Evolutionary conservation across 2,888 invertebrate genomes (phyloP), one percentile per base, ranked within the genome.

Genomic region (Cephus pulcher): DNA sequence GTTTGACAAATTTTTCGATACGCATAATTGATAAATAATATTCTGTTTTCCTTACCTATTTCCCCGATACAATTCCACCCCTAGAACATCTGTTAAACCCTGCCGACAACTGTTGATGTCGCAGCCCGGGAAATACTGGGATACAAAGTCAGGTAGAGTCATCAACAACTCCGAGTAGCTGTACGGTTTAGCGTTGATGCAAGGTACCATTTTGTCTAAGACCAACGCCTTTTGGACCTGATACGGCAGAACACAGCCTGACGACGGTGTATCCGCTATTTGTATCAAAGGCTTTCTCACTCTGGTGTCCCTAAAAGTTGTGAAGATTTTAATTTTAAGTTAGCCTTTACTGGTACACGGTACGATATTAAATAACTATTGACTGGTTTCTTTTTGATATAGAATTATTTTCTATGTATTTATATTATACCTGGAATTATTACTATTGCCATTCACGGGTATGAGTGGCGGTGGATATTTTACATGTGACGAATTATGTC

Each of bases 101-200:
- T 96, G 95, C 88, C 96, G 95, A 92, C 96, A 96, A 80, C 94
- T 95, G 86, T 95, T 94, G 81, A 96, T 93, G 82, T 95, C 94
- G 78, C 96, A 95, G 81, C 94, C 93, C 84, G 96, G 96, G 92
- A 97, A 97, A 93, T 96, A 96, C 91, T 95, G 94, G 89, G 95
- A 94, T 78, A 96, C 95, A 83, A 97, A 94, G 92, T 97, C 97
- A 11, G 95, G 95, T 83, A 97, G 93, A 23, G 97, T 96, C 94
- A 97, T 96, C 89, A 97, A 93, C 87, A 96, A 93, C 91, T 97
- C 97, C 34, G 95, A 94, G 91, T 96, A 96, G 84, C 95, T 94
- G 93, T 95, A 96, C 30, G 97, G 96, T 93, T 97, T 96, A 92
- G 96, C 95, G 92, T 97, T 97, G 89, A 97, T 96, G 92, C 96